A percentile compares a stretch with the other conserved stretches of the same genome.
Evolutionary conservation across 1,140 invertebrate genomes (phyloP).

Genomic region (Antheraea mylitta): DNA sequence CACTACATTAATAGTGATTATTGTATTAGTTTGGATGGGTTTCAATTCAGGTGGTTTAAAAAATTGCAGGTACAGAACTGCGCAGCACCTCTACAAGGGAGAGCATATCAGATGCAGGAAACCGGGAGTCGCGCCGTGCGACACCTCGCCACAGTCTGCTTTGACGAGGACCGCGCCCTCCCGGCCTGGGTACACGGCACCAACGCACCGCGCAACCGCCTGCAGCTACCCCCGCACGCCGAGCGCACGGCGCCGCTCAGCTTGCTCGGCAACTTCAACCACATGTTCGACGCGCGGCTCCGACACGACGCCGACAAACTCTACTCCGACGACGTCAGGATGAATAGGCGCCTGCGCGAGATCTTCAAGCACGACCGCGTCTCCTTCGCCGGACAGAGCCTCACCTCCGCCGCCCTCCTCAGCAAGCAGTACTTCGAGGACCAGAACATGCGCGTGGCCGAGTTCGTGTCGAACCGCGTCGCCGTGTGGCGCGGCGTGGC

Average conservation of each 20-base stretch:
- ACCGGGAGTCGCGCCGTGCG: conserved; percentile 22
- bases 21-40: no score
- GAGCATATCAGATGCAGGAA: conserved; percentile 52
- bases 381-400: conserved; percentile 51
- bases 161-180: conserved; percentile 54
- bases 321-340: conserved; percentile 53
- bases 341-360: conserved; percentile 54
- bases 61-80: conserved; percentile 52
- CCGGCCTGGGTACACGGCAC: conserved; percentile 38
- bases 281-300: conserved; percentile 65
- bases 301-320: conserved; percentile 59
- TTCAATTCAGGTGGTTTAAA: background rate
- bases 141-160: conserved; percentile 64
- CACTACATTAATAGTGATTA: no score
- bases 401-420: conserved; percentile 50
- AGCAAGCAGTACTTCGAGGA: conserved; percentile 59
- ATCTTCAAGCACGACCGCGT: conserved; percentile 49
- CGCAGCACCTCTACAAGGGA: conserved; percentile 52
- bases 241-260: conserved; percentile 47
- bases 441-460: conserved; percentile 57
- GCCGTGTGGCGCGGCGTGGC: conserved; percentile 62
- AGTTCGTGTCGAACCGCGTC: conserved; percentile 63
- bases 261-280: conserved; percentile 70
- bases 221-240: conserved; percentile 40
- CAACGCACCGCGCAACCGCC: conserved; percentile 35